phyloP scores from a whole-genome alignment of 2,797 vertebrate species.

The Myotis pilosus region DNA sequence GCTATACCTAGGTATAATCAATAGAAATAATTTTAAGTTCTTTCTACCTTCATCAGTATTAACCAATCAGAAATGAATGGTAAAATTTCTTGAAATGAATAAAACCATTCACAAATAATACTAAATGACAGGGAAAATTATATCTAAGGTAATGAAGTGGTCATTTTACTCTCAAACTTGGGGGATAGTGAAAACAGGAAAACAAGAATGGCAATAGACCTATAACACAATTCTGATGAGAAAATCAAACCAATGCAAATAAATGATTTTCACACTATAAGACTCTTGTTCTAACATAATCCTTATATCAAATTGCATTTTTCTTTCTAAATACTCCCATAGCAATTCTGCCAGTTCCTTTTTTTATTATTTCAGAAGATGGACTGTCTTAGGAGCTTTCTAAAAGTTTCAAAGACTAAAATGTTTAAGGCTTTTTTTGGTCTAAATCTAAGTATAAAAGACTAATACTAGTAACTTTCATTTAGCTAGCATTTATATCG shows the following conservation, averaged over 20 bases:
- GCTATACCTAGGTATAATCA: not conserved
- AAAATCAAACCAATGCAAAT: not conserved
- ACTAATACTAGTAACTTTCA: not conserved
- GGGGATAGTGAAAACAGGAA: not conserved
- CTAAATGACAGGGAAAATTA: not conserved
- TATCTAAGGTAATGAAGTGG: not conserved
- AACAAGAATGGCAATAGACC: not conserved
- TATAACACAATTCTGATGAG: not conserved
- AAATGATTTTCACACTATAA: not conserved
- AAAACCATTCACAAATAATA: not conserved
- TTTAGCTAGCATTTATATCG: not conserved
- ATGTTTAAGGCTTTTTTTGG: not conserved
- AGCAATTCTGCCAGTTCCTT: not conserved
- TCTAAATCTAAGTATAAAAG: constrained; percentile 7
- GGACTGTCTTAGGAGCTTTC: not conserved
- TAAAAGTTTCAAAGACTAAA: constrained; percentile 32
- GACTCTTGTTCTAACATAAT: not conserved
- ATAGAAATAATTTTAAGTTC: constrained; percentile 37
- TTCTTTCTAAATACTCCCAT: not conserved
- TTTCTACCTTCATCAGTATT: constrained; percentile 13
- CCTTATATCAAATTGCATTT: not conserved
- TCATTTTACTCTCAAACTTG: not conserved
- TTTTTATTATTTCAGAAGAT: constrained; percentile 37
- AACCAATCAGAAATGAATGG: constrained; percentile 36
- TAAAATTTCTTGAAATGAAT: constrained; percentile 21